Conservation (phyloP, 2,888 invertebrate genomes). For the Epinotia brunnichana region DNA sequence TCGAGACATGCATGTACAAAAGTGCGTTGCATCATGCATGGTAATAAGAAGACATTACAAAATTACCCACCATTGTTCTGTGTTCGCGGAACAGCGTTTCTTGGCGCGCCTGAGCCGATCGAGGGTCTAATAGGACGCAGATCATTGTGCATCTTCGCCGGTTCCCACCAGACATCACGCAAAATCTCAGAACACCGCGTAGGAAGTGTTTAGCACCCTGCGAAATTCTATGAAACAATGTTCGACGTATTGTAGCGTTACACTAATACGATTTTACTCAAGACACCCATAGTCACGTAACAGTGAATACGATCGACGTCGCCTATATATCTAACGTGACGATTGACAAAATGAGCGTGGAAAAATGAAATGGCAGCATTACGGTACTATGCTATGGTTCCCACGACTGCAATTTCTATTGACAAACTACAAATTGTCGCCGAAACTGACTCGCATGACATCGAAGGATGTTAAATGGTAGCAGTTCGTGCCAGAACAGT, state of each 20-base stretch:
- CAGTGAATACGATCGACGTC: slow-evolving; percentile 45
- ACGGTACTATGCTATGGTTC: slow-evolving; percentile 22
- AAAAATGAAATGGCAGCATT: slow-evolving; percentile 39
- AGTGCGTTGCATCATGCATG: slow-evolving; percentile 76
- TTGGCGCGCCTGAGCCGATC: slow-evolving; percentile 65
- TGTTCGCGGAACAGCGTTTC: slow-evolving; percentile 75
- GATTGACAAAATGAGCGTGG: slow-evolving; percentile 41
- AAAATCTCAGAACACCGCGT: slow-evolving; percentile 59
- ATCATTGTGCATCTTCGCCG: slow-evolving; percentile 69
- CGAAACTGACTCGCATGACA: slow-evolving; percentile 58
- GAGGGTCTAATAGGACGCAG: slow-evolving; percentile 68
- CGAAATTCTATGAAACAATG: slow-evolving; percentile 55
- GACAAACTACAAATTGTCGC: slow-evolving; percentile 46
- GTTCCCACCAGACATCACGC: slow-evolving; percentile 65
- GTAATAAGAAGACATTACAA: slow-evolving; percentile 81
- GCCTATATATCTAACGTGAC: slow-evolving; percentile 48
- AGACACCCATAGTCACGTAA: slow-evolving; percentile 56
- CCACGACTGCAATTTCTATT: slow-evolving; percentile 21
- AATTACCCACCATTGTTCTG: slow-evolving; percentile 81
- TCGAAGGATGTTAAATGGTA: slow-evolving; percentile 47
- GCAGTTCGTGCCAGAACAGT: slow-evolving; percentile 61
- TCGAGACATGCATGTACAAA: slow-evolving; percentile 58
- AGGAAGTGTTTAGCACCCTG: slow-evolving; percentile 57
- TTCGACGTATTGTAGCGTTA: slow-evolving; percentile 25
- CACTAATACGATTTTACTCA: slow-evolving; percentile 35